These are phyloP conservation scores for Coregonus ussuriensis DNA, from an alignment of 2,797 vertebrate genomes.

Conservation along the genomic window DNA sequence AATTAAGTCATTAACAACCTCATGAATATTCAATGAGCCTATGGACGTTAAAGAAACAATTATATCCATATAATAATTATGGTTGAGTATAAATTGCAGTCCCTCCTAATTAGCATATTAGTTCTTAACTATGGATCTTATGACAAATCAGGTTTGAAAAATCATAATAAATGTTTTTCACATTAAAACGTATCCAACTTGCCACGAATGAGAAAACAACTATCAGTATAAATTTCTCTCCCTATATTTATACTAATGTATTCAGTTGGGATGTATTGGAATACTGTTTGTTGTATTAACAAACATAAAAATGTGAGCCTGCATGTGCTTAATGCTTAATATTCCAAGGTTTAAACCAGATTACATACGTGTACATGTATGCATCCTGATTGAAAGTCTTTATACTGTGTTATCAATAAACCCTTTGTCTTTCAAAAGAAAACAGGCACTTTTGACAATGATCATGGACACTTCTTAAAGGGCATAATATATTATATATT, in stretches of 20 bases:
- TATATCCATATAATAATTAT: not conserved
- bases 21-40: not conserved
- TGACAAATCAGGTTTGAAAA: too few relatives aligned
- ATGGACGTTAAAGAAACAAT: not conserved
- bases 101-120: too few relatives aligned
- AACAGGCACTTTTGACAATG: conserved; percentile 43
- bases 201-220: not conserved
- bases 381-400: not conserved
- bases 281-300: not conserved
- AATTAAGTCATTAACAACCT: not conserved
- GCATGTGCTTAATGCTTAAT: conserved; percentile 4
- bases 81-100: too few relatives aligned
- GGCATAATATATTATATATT: conserved; percentile 25
- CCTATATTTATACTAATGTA: not conserved
- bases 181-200: not conserved
- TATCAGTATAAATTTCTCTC: not conserved
- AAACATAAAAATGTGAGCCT: conserved; percentile 16
- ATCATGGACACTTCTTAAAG: conserved; percentile 33
- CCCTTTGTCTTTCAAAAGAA: not conserved
- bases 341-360: conserved; percentile 20
- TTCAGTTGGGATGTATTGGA: not conserved
- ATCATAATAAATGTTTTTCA: not conserved
- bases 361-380: not conserved
- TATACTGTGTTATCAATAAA: not conserved
- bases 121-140: too few relatives aligned